Base-by-base conservation (phyloP, 2,113 vertebrate species). In the Peromyscus maniculatus region DNA sequence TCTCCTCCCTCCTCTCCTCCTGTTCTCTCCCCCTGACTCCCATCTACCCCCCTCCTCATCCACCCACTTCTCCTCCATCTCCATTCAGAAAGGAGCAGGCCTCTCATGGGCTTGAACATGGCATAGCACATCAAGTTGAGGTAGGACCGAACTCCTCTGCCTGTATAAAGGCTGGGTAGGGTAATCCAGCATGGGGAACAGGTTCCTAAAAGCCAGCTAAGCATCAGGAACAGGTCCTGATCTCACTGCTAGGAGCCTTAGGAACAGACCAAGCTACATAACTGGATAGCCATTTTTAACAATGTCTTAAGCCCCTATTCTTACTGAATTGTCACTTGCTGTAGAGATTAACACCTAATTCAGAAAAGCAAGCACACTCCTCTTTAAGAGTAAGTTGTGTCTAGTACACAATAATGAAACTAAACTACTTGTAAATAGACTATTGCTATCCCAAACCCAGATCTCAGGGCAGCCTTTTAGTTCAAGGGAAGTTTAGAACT, bases 331-430 rank as follows among this genome's bases (percentile, higher is more conserved):
- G 3, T 16, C 39, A 84, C 71, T 67, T 89, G n/a, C 72, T 84
- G 24, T 84, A 67, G 13, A 67, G 46, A 95, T 78, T 79, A 72
- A 96, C 89, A 66, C 57, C 62, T 87, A 75, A 91, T 6, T 69
- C 84, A 80, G 31, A 84, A 93, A 93, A 84, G 17, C 17, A 87
- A n/a, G 4, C 66, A 2, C 57, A 1, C 19, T 1, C 96, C n/a
- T 82, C 55, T 83, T 82, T 59, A 94, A 36, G 28, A 87, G 22
- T 26, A 43, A 87, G 62, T 24, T 17, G 72, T 94, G 83, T 62
- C 79, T 92, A 62, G 69, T 95, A 64, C n/a, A n/a, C 3, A 19
- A 11, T 49, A 90, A 69, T 83, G 84, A 90, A 72, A 59, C 24
- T 22, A 78, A 83, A 86, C 72, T 83, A 78, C 92, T 15, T 67